phyloP scores from a whole-genome alignment of 2,888 invertebrate species.

The Sinopyrophorus schimmeli region DNA sequence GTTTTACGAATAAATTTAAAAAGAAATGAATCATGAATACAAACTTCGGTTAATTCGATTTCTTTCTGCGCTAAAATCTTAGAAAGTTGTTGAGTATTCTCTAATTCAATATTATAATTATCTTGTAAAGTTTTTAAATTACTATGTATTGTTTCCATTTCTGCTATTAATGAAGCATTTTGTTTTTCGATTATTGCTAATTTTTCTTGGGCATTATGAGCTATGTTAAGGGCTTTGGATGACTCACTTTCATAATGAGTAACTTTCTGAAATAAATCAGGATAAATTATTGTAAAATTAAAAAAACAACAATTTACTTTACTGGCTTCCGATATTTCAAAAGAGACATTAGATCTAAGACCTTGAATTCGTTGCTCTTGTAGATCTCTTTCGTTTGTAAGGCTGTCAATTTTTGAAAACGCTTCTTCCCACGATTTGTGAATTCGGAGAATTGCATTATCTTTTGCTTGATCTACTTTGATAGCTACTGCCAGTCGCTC shows the following conservation, averaged over 20 bases:
- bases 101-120: conserved; percentile 45
- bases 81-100: conserved; percentile 60
- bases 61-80: conserved; percentile 66
- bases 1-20: conserved; percentile 5
- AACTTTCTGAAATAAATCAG: conserved; percentile 52
- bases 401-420: conserved; percentile 45
- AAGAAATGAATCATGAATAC: too few species aligned
- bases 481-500: conserved; percentile 79
- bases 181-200: conserved; percentile 61
- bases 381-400: conserved; percentile 47
- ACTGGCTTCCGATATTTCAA: conserved; percentile 44
- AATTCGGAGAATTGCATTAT: conserved; percentile 67
- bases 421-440: conserved; percentile 66
- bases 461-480: conserved; percentile 76
- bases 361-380: conserved; percentile 42
- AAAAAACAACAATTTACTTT: conserved; percentile 39
- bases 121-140: conserved; percentile 54
- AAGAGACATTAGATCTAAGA: conserved; percentile 39
- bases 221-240: conserved; percentile 70
- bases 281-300: conserved; percentile 1
- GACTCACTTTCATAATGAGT: conserved; percentile 71
- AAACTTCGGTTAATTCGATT: conserved; percentile 62
- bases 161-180: conserved; percentile 56
- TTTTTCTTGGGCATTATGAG: conserved; percentile 70
- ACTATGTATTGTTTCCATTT: conserved; percentile 49